Base-by-base conservation (phyloP, 2,797 vertebrate genomes). In the Pempheris klunzingeri region DNA sequence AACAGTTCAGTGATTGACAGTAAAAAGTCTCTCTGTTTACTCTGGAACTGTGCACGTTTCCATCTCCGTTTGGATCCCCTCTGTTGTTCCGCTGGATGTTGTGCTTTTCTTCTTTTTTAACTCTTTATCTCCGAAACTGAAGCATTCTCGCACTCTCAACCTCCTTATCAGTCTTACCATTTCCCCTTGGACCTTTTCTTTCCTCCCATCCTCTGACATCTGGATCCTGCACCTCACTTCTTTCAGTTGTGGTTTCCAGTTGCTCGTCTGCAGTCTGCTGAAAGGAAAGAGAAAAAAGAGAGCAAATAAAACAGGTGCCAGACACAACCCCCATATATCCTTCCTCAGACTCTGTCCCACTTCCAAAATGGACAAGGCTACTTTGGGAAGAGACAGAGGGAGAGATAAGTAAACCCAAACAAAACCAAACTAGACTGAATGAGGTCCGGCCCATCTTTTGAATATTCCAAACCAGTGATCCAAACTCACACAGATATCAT, bases 1-100 rank as follows among this genome's bases (percentile, higher is more conserved):
- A 74, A 60, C 75, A 88, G 76, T 77, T 77, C 64, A 54, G 36
- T 69, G 78, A 84, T 79, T 80, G 82, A 75, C 70, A 52, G 36
- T 49, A 74, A 43, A 86, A 52, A 79, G 43, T 55, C 36, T 81
- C 43, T 47, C 55, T 85, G 77, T 89, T 92, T 88, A 82, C 69
- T 85, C 80, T 87, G 76, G 79, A 89, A 18, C 44, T 57, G 17
- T 26, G 39, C 49, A 38, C 4, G 1, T 70, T 55, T 74, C 50
- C 46, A 59, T 83, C 38, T 77, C 30, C 39, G 24, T 55, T 60
- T 54, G 47, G 22, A 59, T 17, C n/a, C 66, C 44, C 57, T 59
- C 26, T 72, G 20, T 77, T 47, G 7, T 44, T 68, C 52, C 0
- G 9, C 30, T 32, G 50, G 20, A 50, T 58, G 15, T 66, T 78